A percentile compares a stretch with the other conserved stretches of the same genome.
phyloP scores from a whole-genome alignment of 2,797 vertebrate genomes.

The Argya squamiceps region DNA sequence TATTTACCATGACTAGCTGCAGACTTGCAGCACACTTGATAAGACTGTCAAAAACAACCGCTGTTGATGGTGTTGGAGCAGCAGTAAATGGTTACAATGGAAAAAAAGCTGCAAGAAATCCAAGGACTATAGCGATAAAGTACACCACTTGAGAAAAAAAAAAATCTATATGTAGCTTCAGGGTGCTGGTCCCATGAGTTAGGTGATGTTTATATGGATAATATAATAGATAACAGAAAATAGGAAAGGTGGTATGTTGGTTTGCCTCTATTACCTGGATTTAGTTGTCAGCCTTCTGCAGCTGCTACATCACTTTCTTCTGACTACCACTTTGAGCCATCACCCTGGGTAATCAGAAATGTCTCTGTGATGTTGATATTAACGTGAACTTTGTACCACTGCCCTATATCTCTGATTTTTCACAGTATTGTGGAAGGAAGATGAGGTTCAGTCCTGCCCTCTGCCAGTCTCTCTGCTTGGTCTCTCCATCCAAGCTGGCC shows the following conservation, averaged over 20 bases:
- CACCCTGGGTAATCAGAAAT: background rate
- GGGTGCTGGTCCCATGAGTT: background rate
- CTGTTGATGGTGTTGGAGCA: background rate
- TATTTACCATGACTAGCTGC: slow-evolving; percentile 60
- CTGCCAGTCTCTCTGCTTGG: background rate
- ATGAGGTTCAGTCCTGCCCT: accelerated
- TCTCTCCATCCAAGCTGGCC: background rate
- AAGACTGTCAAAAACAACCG: slow-evolving; percentile 52
- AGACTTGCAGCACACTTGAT: slow-evolving; percentile 38
- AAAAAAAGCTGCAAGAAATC: background rate
- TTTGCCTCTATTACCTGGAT: background rate
- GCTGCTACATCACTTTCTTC: background rate
- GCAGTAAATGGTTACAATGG: background rate
- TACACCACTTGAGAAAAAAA: background rate
- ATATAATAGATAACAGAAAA: no score
- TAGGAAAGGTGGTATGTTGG: accelerated
- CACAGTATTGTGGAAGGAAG: background rate
- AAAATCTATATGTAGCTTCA: accelerated
- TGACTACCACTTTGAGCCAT: background rate
- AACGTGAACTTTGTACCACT: background rate
- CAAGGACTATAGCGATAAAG: background rate
- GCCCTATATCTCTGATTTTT: background rate
- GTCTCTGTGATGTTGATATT: background rate
- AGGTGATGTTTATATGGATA: background rate
- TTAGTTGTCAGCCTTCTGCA: background rate